Evolutionary conservation across 2,797 vertebrate species (phyloP), one percentile per base, ranked within the genome.

Genomic region (Sebastes aleutianus): DNA sequence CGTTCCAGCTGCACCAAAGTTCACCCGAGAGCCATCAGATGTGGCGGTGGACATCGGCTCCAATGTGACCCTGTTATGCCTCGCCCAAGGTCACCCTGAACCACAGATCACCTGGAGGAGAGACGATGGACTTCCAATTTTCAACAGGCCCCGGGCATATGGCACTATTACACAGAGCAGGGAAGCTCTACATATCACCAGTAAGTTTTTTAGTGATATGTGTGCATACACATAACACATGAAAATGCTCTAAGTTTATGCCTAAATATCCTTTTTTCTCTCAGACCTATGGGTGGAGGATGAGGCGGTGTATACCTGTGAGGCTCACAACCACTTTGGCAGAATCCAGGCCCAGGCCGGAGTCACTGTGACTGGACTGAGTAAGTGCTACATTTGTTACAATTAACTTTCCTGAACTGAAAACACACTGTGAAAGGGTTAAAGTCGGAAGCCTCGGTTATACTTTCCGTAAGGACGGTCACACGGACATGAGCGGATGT

Each of bases 291-390:
- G 98, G 98, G 95, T 99, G 74, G 97, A 93, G 27, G 98, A 99
- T 92, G 97, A 98, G 76, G 96, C 94, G 1, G 94, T 93, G 9
- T 99, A 99, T 0, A 34, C 98, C 31, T 99, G 99, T 95, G 97
- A 99, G 91, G 98, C 97, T 80, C 96, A 96, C 87, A 99, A 99
- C 90, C 97, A 96, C 78, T 99, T 99, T 95, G 99, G 99, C 16
- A 97, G 88, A 89, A 96, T 99, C 89, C 95, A 96, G 85, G 92
- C 97, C 1, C 92, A 90, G 77, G 95, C 95, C 74, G 96, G 73
- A 0, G 11, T 99, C 83, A 97, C 96, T 34, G 96, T 99, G 57
- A 99, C 98, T 16, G 99, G 98, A 92, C 94, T 99, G 65, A 97
- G 99, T 99, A 96, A 90, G 95, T 80, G 32, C n/a, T 39, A 26